phyloP scores from a whole-genome alignment of 2,888 invertebrate genomes.

The Barypeithes pellucidus region DNA sequence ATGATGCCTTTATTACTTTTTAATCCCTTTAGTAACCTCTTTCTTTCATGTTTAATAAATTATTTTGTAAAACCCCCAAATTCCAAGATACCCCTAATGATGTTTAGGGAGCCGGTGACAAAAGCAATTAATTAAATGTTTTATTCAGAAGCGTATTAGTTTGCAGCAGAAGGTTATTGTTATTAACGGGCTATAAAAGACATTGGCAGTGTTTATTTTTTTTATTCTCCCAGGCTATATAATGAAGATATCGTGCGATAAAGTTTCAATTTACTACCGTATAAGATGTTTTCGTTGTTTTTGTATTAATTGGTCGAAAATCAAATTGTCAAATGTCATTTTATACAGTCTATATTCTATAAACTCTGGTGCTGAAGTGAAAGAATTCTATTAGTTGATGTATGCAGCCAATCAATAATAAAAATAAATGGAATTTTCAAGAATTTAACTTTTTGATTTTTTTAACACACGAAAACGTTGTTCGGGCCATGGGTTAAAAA shows the following conservation, averaged over 20 bases:
- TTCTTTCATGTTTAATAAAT: conserved; percentile 20
- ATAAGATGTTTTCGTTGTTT: neutral
- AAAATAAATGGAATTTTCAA: too few relatives aligned
- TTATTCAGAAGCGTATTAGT: neutral
- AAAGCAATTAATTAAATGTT: conserved; percentile 18
- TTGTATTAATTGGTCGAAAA: too few relatives aligned
- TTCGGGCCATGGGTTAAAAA: too few relatives aligned
- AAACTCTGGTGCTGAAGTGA: too few relatives aligned
- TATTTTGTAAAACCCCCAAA: conserved; percentile 8
- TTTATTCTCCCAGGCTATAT: neutral
- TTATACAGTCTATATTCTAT: too few relatives aligned
- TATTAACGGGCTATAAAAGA: neutral
- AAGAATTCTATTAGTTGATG: too few relatives aligned
- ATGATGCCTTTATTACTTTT: conserved; percentile 26
- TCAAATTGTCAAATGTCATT: too few relatives aligned
- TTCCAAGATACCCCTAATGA: conserved; percentile 19
- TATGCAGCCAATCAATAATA: too few relatives aligned
- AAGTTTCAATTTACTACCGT: neutral
- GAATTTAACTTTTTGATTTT: too few relatives aligned
- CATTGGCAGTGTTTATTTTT: neutral
- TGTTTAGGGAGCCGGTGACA: conserved; percentile 4
- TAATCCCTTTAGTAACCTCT: conserved; percentile 22
- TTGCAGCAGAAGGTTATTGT: neutral
- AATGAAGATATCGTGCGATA: neutral
- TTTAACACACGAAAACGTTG: too few relatives aligned